A percentile compares a stretch with the other conserved stretches of the same genome.
These are phyloP conservation scores for Uria aalge DNA, from an alignment of 2,113 vertebrate genomes.

Conservation along the genomic window DNA sequence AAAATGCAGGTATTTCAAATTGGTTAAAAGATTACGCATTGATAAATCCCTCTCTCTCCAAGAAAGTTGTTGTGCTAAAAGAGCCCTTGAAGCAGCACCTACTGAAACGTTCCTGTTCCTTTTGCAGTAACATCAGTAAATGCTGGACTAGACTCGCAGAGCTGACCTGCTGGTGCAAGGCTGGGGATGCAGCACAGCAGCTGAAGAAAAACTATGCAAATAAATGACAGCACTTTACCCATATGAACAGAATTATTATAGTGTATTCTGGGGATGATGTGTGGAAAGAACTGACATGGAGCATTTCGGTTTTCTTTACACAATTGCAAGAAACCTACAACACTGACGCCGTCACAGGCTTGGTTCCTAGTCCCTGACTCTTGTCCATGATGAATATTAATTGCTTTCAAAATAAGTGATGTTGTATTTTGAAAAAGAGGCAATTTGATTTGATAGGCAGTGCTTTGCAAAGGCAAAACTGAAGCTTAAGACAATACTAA, in stretches of 20 bases:
- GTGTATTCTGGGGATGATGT: too few relatives aligned
- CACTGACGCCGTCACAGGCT: neutral
- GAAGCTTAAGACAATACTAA: neutral
- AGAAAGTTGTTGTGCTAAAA: neutral
- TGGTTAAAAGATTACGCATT: neutral
- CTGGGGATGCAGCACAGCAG: neutral
- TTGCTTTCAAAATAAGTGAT: neutral
- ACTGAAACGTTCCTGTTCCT: neutral
- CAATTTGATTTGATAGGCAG: neutral
- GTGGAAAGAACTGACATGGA: neutral
- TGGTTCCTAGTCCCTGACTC: neutral
- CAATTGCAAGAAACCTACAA: neutral
- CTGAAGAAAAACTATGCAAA: neutral
- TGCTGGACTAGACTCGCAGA: neutral
- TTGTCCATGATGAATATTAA: neutral
- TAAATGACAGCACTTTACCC: neutral
- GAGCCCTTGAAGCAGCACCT: neutral
- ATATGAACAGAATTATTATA: rapidly evolving
- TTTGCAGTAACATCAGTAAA: neutral
- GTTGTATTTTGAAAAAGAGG: neutral
- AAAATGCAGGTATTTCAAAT: neutral
- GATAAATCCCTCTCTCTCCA: neutral
- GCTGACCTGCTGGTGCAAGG: neutral
- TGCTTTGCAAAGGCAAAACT: neutral
- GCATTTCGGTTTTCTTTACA: neutral